Evolutionary conservation across 2,797 vertebrate species (phyloP), one percentile per base, ranked within the genome.

Genomic region (Peromyscus melanophrys): DNA sequence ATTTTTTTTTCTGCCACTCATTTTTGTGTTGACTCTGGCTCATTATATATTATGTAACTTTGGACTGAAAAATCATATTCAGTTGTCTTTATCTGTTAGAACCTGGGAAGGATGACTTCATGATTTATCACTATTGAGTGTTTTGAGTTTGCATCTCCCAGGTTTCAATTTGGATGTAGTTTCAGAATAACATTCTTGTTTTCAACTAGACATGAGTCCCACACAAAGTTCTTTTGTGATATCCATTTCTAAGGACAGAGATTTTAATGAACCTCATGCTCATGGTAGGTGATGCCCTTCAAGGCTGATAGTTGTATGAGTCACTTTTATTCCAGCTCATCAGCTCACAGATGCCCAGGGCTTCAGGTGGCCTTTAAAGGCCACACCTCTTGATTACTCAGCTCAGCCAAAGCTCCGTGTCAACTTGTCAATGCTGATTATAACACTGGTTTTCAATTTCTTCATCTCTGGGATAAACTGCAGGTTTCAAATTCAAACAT

Each of bases 301-400:
- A 90, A 89, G 49, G 37, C 23, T 59, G 23, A 5, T 4, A 69
- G 23, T 43, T 87, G 40, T 27, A 23, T 93, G 63, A 92, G 57
- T 97, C 95, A 90, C 87, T 61, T 73, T 92, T 57, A 85, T 88
- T 92, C 65, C 63, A 89, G 10, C 37, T 89, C 81, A 82, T 81
- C 71, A 55, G 10, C 71, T 95, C 90, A 34, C 9, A 89, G 88
- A 49, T 92, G 82, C 91, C 92, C 73, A 69, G 82, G 81, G 65
- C 81, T 95, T 40, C 59, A 7, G 52, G 89, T 92, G 90, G 40
- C 95, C 92, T 94, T 92, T 95, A 90, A 96, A 95, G 86, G 78
- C 34, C 92, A 89, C 82, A 71, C 29, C 34, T 89, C 77, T 91
- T 95, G 91, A 71, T 94, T 86, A 83, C 55, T 95, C 92, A 95